Base-by-base conservation (phyloP, 2,888 invertebrate species). In the Ceriagrion tenellum region DNA sequence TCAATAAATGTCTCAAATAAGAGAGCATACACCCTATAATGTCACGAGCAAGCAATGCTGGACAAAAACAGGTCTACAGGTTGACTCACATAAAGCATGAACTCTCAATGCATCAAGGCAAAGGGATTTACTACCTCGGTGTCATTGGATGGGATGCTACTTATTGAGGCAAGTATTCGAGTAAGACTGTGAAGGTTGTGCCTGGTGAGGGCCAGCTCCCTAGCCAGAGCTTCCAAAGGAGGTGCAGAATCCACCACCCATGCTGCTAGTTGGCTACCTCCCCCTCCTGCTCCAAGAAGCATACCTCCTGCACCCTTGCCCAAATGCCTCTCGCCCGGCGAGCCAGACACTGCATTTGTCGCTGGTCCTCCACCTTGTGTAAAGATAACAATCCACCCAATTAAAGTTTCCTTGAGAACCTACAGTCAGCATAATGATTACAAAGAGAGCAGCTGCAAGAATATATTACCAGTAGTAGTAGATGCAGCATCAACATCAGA, bases 161-260 rank as follows among this genome's bases (percentile, higher is more conserved):
- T 97, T 95, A 97, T 96, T 96, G 97, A 97, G 95, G 98, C 98
- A 95, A 98, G 96, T 95, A 98, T 97, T 88, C 98, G 97, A 96
- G 97, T 97, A 96, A 98, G 96, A 96, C 98, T 98, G 96, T 97
- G 98, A 93, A 98, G 97, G 63, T 98, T 98, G 96, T 98, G 97
- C 96, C 98, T 98, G 47, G 98, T 98, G 95, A 98, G 97, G 0
- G 97, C 97, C 95, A 98, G 97, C 97, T 98, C 98, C 95, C 97
- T 97, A 96, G 98, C 98, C 95, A 97, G 98, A 90, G 97, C 97
- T 96, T 98, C 98, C 95, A 98, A 96, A 0, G 97, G 97, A 1
- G 98, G 97, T 13, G 98, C 97, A 0, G 98, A 98, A 96, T 98
- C 98, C 97, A 98, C 97, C 91, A 98, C 97, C 98, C 98, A 98